Conservation (phyloP, 1,140 invertebrate species). For the Belonocnema kinseyi region DNA sequence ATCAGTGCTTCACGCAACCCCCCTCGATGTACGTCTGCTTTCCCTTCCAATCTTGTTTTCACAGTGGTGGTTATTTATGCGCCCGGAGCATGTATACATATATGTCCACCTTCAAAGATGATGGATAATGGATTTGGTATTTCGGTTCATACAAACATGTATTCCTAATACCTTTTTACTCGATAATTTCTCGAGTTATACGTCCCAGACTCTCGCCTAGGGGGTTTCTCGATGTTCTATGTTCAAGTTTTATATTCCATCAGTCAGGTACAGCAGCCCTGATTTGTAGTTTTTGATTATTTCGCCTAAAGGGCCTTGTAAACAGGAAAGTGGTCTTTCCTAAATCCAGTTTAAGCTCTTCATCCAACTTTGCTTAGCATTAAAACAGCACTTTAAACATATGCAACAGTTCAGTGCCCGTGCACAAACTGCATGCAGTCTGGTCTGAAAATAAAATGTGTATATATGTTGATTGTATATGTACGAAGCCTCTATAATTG, state of each 20-base stretch:
- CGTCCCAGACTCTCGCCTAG: slow-evolving; percentile 40
- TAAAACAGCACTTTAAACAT: not conserved
- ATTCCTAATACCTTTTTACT: slow-evolving; percentile 53
- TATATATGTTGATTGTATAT: too few species aligned
- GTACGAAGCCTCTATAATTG: too few species aligned
- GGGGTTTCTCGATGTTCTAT: slow-evolving; percentile 37
- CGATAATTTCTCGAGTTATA: slow-evolving; percentile 58
- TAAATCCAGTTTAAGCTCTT: not conserved
- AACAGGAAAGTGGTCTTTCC: slow-evolving; percentile 1
- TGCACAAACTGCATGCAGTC: too few species aligned
- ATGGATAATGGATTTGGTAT: slow-evolving; percentile 67
- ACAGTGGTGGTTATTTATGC: slow-evolving; percentile 32
- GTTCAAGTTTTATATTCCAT: slow-evolving; percentile 48
- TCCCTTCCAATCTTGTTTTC: not conserved
- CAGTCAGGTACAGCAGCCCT: slow-evolving; percentile 27
- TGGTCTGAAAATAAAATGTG: too few species aligned
- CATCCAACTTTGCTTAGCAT: not conserved
- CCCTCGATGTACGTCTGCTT: not conserved
- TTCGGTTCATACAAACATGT: slow-evolving; percentile 58
- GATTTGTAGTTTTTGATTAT: slow-evolving; percentile 26
- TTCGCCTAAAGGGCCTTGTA: slow-evolving; percentile 23
- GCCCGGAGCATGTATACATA: slow-evolving; percentile 5
- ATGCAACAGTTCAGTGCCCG: too few species aligned
- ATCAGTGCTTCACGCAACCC: too few species aligned
- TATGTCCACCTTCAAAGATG: slow-evolving; percentile 47